Evolutionary conservation across 2,113 vertebrate species (phyloP).

Genomic region (Gadus macrocephalus): DNA sequence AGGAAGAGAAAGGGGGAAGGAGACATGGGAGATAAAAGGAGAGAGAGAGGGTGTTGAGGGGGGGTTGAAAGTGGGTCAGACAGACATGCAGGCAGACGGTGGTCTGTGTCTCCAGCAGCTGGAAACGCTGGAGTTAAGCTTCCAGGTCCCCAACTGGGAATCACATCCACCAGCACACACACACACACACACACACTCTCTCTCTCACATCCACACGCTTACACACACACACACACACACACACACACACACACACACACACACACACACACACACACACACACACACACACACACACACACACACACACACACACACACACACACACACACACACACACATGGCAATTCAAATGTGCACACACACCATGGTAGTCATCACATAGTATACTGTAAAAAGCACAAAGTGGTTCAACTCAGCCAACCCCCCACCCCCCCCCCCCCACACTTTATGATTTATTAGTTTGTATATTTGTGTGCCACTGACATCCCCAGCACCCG

Average conservation of each 20-base stretch:
- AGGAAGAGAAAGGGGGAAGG: slow-evolving; percentile 3
- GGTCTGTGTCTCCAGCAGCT: slow-evolving; percentile 46
- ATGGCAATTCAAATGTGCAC: neutral
- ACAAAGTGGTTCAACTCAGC: neutral
- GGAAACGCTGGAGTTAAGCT: slow-evolving; percentile 43
- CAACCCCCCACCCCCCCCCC: neutral
- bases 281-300: neutral
- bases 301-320: too few relatives aligned
- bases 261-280: slow-evolving; percentile 2
- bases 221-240: neutral
- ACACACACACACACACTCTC: slow-evolving; percentile 31
- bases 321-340: slow-evolving; percentile 14
- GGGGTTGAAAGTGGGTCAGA: slow-evolving; percentile 62
- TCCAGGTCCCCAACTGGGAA: slow-evolving; percentile 37
- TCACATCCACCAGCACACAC: slow-evolving; percentile 28
- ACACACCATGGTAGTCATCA: neutral
- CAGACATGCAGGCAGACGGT: slow-evolving; percentile 41
- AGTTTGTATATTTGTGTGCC: slow-evolving; percentile 40
- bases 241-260: slow-evolving; percentile 1
- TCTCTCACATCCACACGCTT: too few relatives aligned
- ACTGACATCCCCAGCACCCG: slow-evolving; percentile 41
- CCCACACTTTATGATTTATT: slow-evolving; percentile 56
- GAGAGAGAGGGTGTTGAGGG: neutral
- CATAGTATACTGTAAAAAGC: too few relatives aligned
- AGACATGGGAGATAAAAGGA: slow-evolving; percentile 20